Evolutionary conservation across 2,113 vertebrate genomes (phyloP).

Genomic region (Ceyx cyanopectus): DNA sequence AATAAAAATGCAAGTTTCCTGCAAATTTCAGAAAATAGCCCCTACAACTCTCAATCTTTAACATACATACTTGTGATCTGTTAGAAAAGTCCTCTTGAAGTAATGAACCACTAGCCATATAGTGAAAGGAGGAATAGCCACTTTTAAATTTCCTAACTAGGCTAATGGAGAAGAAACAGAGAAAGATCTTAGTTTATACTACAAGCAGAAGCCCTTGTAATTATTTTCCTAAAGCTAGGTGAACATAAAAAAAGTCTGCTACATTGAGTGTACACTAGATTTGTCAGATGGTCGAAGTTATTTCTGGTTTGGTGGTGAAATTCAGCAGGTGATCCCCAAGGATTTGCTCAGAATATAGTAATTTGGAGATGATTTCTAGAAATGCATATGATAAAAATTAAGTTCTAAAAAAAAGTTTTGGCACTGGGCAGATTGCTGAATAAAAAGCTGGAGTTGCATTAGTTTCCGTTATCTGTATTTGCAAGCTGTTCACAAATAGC

Average conservation of each 20-base stretch:
- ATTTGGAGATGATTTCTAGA: not conserved
- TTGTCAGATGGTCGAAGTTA: not conserved
- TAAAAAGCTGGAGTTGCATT: conserved; percentile 33
- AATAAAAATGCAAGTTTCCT: not conserved
- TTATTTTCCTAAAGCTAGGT: not conserved
- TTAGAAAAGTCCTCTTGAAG: not conserved
- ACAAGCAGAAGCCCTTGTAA: not conserved
- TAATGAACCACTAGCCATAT: not conserved
- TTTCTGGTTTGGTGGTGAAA: not conserved
- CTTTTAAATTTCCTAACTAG: not conserved
- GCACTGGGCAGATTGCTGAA: conserved; percentile 24
- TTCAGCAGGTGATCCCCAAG: not conserved
- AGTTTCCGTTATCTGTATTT: conserved; percentile 53
- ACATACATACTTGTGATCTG: not conserved
- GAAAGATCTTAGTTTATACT: not conserved
- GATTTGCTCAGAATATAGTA: not conserved
- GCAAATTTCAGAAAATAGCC: not conserved
- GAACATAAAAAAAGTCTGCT: not conserved
- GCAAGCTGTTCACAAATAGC: conserved; percentile 59
- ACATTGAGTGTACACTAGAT: not conserved
- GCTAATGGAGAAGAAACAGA: not conserved
- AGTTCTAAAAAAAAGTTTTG: conserved; percentile 27
- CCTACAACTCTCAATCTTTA: not conserved
- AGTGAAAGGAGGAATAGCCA: not conserved
- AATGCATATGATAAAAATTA: conserved; percentile 35